A percentile compares a stretch with the other conserved stretches of the same genome.
These are phyloP conservation scores for Chymomyza fuscimana DNA, from an alignment of 2,888 invertebrate species.

Conservation along the genomic window DNA sequence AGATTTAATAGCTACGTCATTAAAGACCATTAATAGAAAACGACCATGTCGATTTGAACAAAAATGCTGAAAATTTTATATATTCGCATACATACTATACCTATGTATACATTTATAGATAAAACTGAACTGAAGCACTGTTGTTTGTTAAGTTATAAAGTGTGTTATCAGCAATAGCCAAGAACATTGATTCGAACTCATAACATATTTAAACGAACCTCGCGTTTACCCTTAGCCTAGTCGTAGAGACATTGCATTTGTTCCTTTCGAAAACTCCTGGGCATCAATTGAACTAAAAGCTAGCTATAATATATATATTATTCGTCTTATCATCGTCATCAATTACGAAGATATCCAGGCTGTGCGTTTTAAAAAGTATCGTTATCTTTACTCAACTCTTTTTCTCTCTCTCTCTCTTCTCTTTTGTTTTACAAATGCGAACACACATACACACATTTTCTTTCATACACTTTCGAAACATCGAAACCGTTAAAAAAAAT, in stretches of 20 bases:
- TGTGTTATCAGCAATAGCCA: background rate
- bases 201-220: background rate
- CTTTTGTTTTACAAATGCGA: conserved; percentile 37
- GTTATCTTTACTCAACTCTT: conserved; percentile 41
- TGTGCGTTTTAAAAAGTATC: conserved; percentile 29
- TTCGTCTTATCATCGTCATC: background rate
- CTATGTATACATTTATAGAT: no score
- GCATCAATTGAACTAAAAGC: background rate
- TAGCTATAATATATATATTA: background rate
- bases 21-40: background rate
- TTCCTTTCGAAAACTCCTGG: background rate
- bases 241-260: background rate
- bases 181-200: background rate
- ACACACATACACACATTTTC: conserved; percentile 9
- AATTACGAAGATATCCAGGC: background rate
- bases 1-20: background rate
- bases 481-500: conserved; percentile 22
- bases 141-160: background rate
- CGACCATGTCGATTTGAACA: no score
- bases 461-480: background rate
- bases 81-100: no score
- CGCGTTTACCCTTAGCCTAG: background rate
- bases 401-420: conserved; percentile 57
- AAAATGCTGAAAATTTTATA: no score
- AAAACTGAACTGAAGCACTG: background rate